Conservation (phyloP, 1,140 invertebrate species). For the Saccostrea echinata region DNA sequence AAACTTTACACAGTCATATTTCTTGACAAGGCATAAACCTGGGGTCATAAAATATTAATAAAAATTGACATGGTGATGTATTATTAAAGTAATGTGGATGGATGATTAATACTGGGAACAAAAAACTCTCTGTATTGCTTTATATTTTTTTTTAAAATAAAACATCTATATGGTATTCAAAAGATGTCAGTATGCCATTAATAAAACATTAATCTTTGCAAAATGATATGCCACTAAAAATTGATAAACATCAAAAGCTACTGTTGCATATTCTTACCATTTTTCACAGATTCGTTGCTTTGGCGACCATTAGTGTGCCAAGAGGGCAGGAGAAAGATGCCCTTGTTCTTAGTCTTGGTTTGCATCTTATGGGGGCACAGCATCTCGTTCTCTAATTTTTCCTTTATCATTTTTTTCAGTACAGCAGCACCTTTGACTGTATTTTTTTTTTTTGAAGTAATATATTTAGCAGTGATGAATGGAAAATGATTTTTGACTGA, state of each 20-base stretch:
- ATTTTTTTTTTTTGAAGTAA: slow-evolving; percentile 20
- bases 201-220: not conserved
- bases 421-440: slow-evolving; percentile 9
- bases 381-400: slow-evolving; percentile 7
- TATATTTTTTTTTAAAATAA: not conserved
- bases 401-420: slow-evolving; percentile 16
- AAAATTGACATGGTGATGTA: not conserved
- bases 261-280: slow-evolving; percentile 21
- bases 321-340: slow-evolving; percentile 39
- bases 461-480: slow-evolving; percentile 31
- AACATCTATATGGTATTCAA: not conserved
- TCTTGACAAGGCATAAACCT: not conserved
- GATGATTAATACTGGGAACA: slow-evolving; percentile 14
- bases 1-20: slow-evolving; percentile 20
- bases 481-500: slow-evolving; percentile 36
- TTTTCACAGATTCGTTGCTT: slow-evolving; percentile 5
- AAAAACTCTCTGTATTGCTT: not conserved
- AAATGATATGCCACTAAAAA: not conserved
- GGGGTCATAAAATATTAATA: slow-evolving; percentile 23
- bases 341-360: slow-evolving; percentile 22
- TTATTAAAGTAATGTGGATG: not conserved
- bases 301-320: slow-evolving; percentile 43
- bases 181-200: not conserved
- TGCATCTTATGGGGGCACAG: slow-evolving; percentile 19
- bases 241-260: slow-evolving; percentile 4